phyloP scores from a whole-genome alignment of 2,113 vertebrate species.

The Cromileptes altivelis region DNA sequence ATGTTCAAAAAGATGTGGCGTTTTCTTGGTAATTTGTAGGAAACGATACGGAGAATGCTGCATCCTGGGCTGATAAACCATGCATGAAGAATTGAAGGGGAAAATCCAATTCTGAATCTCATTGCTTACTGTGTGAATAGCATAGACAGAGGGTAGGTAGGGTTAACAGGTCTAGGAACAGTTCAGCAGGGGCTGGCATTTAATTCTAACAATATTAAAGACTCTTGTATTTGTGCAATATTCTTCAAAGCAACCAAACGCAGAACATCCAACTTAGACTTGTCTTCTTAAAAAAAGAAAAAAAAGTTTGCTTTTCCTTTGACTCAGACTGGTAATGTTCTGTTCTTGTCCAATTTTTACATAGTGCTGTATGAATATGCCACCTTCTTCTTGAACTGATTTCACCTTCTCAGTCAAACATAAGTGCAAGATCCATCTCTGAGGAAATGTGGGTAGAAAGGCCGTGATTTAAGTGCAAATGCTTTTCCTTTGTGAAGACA shows the following conservation, averaged over 20 bases:
- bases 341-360: not conserved
- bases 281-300: not conserved
- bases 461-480: conserved; percentile 15
- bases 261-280: not conserved
- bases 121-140: conserved; percentile 4
- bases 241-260: not conserved
- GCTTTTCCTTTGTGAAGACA: conserved; percentile 15
- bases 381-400: not conserved
- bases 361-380: not conserved
- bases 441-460: conserved; percentile 1
- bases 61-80: conserved; percentile 18
- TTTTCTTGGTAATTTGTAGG: conserved; percentile 44
- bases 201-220: not conserved
- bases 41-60: conserved; percentile 8
- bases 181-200: not conserved
- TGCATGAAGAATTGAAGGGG: conserved; percentile 14
- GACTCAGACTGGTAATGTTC: not conserved
- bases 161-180: conserved; percentile 5
- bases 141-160: not conserved
- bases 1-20: conserved; percentile 21
- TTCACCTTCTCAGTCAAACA: not conserved
- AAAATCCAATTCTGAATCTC: conserved; percentile 18
- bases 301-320: not conserved
- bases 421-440: conserved; percentile 2
- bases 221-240: not conserved